Evolutionary conservation across 2,797 vertebrate genomes (phyloP), one percentile per base, ranked within the genome.

Genomic region (Spea hammondii): DNA sequence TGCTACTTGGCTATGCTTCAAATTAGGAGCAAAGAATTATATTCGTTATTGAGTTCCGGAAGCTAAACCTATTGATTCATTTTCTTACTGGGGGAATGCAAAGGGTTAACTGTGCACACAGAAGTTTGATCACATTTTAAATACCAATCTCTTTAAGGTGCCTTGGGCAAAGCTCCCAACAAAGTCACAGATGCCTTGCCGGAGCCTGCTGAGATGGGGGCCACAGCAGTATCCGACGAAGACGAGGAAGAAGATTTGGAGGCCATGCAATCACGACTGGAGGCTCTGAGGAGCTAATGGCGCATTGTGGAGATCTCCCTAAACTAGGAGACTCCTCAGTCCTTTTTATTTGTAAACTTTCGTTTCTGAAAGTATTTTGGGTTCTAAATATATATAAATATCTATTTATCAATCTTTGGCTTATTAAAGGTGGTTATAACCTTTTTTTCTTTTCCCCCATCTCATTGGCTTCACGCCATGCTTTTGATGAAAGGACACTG

Each of bases 111-210:
- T 32, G 32, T 2, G 2, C 32, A 32, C 32, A 32, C 32, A 32
- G 32, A 2, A 32, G 32, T 32, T 1, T 32, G 32, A 3, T 32
- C 2, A 32, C 32, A 32, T 32, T 32, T 53, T 6, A 53, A 53
- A 53, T 53, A 4, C 6, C 6, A 53, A 53, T 82, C 55, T 85
- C 67, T 84, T 86, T 72, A 87, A 99, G 98, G 98, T 80, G 95
- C 97, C 76, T 92, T 99, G 84, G 98, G 97, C 72, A 99, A 98
- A 93, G 98, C 98, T 8, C 98, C 98, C 2, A 95, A 92, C 83
- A 98, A 98, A 92, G 96, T 99, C 83, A 96, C 95, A 1, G 96
- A 97, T 0, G 93, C 94, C 67, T 94, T 99, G 70, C 97, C 98
- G 0, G 96, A 96, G 59, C 88, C 92, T 0, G 94, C 93, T 13